These are phyloP conservation scores for Oreortyx pictus DNA, from an alignment of 2,797 vertebrate species.

Conservation along the genomic window DNA sequence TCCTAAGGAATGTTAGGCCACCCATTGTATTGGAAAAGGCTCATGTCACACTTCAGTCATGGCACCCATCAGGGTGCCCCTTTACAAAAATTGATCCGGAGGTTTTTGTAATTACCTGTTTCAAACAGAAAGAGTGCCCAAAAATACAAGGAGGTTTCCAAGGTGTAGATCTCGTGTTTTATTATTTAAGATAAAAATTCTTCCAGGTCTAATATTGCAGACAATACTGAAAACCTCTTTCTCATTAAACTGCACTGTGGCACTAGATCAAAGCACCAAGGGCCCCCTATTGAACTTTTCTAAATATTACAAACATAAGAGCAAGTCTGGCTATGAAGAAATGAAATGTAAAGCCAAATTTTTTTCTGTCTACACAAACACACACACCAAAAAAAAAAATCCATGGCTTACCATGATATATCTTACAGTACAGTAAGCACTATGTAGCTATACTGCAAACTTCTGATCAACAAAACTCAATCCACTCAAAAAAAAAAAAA, in stretches of 20 bases:
- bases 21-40: constrained; percentile 87
- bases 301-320: constrained; percentile 90
- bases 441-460: not conserved
- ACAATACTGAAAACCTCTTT: constrained; percentile 81
- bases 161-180: constrained; percentile 76
- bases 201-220: constrained; percentile 74
- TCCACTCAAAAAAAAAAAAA: not conserved
- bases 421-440: not conserved
- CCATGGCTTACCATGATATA: not conserved
- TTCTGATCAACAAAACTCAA: not conserved
- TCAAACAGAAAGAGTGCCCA: constrained; percentile 65
- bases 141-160: constrained; percentile 78
- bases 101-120: constrained; percentile 84
- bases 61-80: constrained; percentile 83
- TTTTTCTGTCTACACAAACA: not conserved
- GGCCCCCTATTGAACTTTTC: constrained; percentile 94
- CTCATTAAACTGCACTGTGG: constrained; percentile 83
- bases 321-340: constrained; percentile 80
- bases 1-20: constrained; percentile 84
- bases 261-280: constrained; percentile 93
- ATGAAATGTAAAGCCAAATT: constrained; percentile 61
- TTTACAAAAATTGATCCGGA: constrained; percentile 84
- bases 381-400: not conserved
- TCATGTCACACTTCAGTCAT: constrained; percentile 85
- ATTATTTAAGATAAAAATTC: constrained; percentile 73